Conservation (phyloP, 2,113 vertebrate genomes). For the Mesocricetus auratus region DNA sequence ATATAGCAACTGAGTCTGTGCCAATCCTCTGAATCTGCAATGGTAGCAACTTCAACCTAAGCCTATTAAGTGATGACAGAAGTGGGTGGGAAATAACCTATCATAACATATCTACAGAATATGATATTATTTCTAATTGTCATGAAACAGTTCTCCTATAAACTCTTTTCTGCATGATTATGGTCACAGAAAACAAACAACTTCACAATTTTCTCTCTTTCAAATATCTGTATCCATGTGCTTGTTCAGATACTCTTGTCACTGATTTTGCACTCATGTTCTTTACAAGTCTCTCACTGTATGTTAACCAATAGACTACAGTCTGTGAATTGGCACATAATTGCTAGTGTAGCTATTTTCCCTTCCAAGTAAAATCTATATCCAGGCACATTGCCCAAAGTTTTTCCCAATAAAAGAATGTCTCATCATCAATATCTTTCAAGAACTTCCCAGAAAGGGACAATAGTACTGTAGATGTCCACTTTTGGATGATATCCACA, state of each 20-base stretch:
- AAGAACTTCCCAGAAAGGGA: neutral
- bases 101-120: too few species aligned
- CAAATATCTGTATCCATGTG: neutral
- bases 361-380: slow-evolving; percentile 2
- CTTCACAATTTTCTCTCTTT: neutral
- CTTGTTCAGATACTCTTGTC: neutral
- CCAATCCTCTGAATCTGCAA: neutral
- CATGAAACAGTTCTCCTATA: neutral
- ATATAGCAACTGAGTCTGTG: neutral
- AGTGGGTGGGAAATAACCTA: neutral
- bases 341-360: neutral
- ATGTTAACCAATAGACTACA: neutral
- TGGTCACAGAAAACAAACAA: neutral
- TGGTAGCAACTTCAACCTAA: neutral
- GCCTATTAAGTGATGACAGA: neutral
- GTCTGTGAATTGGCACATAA: neutral
- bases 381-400: neutral
- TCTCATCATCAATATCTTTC: neutral
- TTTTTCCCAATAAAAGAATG: neutral
- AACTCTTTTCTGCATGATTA: neutral
- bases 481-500: neutral
- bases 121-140: neutral
- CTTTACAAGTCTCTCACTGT: neutral
- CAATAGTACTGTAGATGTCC: neutral
- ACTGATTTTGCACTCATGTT: neutral